Conservation (phyloP, 2,888 invertebrate species). For the Hirtodrosophila duncani region DNA sequence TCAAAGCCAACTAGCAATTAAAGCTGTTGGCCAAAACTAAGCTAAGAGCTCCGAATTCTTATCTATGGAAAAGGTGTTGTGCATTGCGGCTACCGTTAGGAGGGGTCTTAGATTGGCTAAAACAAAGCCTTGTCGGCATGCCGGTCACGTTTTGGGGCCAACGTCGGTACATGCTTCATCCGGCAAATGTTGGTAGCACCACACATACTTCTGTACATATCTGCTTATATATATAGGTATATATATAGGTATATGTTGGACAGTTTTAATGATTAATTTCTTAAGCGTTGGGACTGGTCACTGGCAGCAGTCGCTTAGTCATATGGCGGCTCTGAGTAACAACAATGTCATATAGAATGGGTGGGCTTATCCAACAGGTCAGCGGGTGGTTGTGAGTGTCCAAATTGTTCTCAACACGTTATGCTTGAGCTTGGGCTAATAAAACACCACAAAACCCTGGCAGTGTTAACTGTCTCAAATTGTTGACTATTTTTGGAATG, state of each 20-base stretch:
- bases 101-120: too few species aligned
- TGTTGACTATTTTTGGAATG: conserved; percentile 32
- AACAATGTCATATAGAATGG: too few species aligned
- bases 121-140: conserved; percentile 21
- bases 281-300: conserved; percentile 32
- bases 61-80: too few species aligned
- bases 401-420: too few species aligned
- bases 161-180: conserved; percentile 6
- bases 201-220: conserved; percentile 12
- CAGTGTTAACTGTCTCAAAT: conserved; percentile 25
- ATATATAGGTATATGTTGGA: neutral
- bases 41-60: too few species aligned
- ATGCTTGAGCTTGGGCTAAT: conserved; percentile 32
- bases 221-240: neutral
- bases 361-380: too few species aligned
- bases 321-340: too few species aligned
- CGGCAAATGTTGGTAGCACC: too few species aligned
- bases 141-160: conserved; percentile 54
- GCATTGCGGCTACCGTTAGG: neutral
- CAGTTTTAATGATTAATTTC: conserved; percentile 31
- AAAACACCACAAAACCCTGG: conserved; percentile 14
- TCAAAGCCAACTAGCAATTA: too few species aligned
- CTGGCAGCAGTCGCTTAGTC: conserved; percentile 21
- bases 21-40: too few species aligned
- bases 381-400: conserved; percentile 21